Evolutionary conservation across 2,797 vertebrate genomes (phyloP).

Genomic region (Phataginus tricuspis): DNA sequence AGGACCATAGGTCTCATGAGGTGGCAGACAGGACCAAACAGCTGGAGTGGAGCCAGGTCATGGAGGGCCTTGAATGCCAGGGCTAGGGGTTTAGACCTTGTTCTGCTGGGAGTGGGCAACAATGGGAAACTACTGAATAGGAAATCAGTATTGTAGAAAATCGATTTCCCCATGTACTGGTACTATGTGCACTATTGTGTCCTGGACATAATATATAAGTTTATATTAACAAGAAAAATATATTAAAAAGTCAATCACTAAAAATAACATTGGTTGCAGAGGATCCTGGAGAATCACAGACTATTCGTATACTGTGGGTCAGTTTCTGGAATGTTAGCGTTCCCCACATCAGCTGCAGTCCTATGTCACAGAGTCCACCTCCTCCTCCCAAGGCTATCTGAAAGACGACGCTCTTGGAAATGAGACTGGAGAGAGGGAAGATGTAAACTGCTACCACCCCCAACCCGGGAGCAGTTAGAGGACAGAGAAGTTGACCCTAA

Average conservation of each 20-base stretch:
- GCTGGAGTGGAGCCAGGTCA: no score
- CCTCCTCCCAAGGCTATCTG: no score
- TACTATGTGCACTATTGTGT: no score
- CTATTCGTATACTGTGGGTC: rapidly evolving
- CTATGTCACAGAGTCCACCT: not conserved
- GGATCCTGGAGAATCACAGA: not conserved
- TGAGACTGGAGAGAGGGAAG: not conserved
- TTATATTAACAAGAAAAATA: not conserved
- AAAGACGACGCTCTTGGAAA: not conserved
- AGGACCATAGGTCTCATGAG: not conserved
- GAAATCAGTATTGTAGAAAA: not conserved
- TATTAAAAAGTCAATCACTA: not conserved
- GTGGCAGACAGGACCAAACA: no score
- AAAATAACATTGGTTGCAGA: not conserved
- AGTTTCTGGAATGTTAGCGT: rapidly evolving
- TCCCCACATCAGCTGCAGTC: not conserved
- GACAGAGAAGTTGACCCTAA: not conserved
- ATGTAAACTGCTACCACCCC: not conserved
- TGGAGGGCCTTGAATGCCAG: not conserved
- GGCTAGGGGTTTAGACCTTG: no score
- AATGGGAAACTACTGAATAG: not conserved
- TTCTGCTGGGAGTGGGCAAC: not conserved
- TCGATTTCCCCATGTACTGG: not conserved
- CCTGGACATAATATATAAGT: no score
- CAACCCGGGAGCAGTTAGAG: not conserved